These are phyloP conservation scores for Scaptomyza polygonia DNA, from an alignment of 2,888 invertebrate species.

Conservation along the genomic window DNA sequence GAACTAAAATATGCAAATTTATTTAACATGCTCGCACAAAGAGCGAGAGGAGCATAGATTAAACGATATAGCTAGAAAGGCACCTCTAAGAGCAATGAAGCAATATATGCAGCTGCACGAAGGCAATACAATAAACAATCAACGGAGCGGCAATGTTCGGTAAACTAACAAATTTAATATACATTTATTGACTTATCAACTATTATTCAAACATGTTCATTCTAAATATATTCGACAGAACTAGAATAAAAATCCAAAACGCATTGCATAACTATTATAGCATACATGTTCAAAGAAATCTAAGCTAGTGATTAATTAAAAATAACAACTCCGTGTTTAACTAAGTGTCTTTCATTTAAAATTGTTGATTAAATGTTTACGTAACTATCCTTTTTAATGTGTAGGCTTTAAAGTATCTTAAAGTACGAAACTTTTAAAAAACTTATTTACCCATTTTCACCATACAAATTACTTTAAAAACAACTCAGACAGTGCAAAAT, in stretches of 20 bases:
- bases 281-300: too few species aligned
- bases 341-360: too few species aligned
- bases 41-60: slow-evolving; percentile 24
- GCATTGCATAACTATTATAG: background rate
- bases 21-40: slow-evolving; percentile 70
- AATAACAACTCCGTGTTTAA: too few species aligned
- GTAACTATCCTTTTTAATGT: too few species aligned
- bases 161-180: background rate
- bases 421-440: too few species aligned
- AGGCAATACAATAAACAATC: slow-evolving; percentile 47
- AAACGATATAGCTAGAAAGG: background rate
- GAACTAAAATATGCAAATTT: slow-evolving; percentile 76
- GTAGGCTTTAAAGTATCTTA: too few species aligned
- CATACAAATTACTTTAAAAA: too few species aligned
- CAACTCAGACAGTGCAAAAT: too few species aligned
- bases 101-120: slow-evolving; percentile 43
- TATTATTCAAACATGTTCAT: background rate
- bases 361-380: too few species aligned
- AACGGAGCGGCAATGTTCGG: slow-evolving; percentile 20
- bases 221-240: background rate
- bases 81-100: background rate
- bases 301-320: too few species aligned
- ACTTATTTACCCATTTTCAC: too few species aligned
- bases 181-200: background rate
- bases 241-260: background rate